phyloP scores from a whole-genome alignment of 2,888 invertebrate species.

The Flabesymbios commensalis region DNA sequence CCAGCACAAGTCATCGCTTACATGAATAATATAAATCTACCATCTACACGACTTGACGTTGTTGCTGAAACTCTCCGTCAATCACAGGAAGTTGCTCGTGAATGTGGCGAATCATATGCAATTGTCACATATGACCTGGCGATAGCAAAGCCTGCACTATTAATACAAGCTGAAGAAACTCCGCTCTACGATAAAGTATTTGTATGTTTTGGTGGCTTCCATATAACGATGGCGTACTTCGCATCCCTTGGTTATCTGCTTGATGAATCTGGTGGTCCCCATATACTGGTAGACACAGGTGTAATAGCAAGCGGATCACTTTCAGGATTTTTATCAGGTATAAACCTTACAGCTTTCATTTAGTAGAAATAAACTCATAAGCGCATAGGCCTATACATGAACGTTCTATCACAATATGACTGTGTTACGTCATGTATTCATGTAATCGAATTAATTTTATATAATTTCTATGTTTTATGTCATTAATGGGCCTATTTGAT shows the following conservation, averaged over 20 bases:
- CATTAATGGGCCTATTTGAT: no score
- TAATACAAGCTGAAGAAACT: constrained; percentile 10
- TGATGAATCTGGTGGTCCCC: constrained; percentile 32
- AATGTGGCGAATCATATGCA: constrained; percentile 14
- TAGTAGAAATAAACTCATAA: no score
- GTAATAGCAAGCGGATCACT: constrained; percentile 32
- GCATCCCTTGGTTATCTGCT: constrained; percentile 31
- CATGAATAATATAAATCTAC: constrained; percentile 22
- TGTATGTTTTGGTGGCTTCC: constrained; percentile 28
- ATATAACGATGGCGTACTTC: constrained; percentile 33
- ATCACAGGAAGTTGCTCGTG: constrained; percentile 22
- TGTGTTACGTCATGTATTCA: no score
- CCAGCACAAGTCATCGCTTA: constrained; percentile 23
- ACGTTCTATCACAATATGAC: no score
- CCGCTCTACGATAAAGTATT: constrained; percentile 7
- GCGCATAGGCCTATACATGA: no score
- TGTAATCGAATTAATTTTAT: no score
- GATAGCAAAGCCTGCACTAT: constrained; percentile 6
- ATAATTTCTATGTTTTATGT: no score
- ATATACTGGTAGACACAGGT: constrained; percentile 30
- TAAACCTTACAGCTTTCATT: no score
- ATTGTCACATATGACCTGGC: constrained; percentile 12
- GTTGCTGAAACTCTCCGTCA: constrained; percentile 26
- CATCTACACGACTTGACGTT: constrained; percentile 29
- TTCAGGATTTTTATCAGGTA: constrained; percentile 26